These are phyloP conservation scores for Centruroides sculpturatus DNA, from an alignment of 1,140 invertebrate genomes.

Conservation along the genomic window DNA sequence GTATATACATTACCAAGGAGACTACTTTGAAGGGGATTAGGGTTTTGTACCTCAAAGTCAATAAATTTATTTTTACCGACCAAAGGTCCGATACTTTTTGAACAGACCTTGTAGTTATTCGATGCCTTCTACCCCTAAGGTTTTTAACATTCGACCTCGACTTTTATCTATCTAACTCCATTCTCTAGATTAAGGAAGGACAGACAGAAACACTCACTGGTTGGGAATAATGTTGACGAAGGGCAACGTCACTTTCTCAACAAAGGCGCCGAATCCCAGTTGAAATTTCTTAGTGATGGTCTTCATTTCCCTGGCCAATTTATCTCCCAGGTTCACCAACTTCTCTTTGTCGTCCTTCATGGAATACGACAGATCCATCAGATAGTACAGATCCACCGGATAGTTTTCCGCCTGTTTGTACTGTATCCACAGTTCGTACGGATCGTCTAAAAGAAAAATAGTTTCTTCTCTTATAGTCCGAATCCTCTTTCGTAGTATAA, in stretches of 20 bases:
- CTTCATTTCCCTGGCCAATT: conserved; percentile 41
- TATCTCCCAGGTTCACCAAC: conserved; percentile 44
- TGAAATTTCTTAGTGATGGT: conserved; percentile 86
- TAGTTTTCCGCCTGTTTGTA: conserved; percentile 54
- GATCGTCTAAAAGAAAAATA: background rate
- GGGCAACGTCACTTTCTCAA: conserved; percentile 96
- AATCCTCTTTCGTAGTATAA: background rate
- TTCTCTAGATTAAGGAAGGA: no score
- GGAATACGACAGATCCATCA: conserved; percentile 68
- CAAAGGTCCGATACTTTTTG: no score
- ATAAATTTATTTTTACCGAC: no score
- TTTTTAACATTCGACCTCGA: no score
- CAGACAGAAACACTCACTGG: conserved; percentile 29
- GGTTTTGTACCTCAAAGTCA: no score
- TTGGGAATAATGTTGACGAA: conserved; percentile 50
- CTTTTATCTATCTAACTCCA: no score
- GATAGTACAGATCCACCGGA: conserved; percentile 75
- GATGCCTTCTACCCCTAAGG: no score
- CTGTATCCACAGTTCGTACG: conserved; percentile 23
- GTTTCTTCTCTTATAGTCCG: background rate
- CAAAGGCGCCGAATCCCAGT: conserved; percentile 93
- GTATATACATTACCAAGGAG: no score
- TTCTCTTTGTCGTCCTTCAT: conserved; percentile 57
- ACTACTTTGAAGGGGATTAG: no score
- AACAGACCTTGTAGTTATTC: no score